phyloP scores from a whole-genome alignment of 64 coral and sea anemone genomes.

The Stylophora pistillata region DNA sequence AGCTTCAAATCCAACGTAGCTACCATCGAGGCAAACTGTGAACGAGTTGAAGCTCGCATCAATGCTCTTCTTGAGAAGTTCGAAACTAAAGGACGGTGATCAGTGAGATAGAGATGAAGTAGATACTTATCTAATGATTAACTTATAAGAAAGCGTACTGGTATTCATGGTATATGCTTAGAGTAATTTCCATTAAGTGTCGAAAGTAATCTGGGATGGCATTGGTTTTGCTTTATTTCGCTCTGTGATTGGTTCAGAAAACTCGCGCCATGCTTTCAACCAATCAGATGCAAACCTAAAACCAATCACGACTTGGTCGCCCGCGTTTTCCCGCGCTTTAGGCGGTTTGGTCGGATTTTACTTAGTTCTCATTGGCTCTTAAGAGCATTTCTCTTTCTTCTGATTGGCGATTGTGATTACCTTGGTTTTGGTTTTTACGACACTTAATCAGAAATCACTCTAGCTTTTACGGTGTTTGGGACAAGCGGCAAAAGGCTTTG shows the following conservation, averaged over 20 bases:
- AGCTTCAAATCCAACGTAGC: conserved; percentile 67
- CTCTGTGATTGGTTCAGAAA: too few species aligned
- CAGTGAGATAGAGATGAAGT: neutral
- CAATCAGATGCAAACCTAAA: too few species aligned
- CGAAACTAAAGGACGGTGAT: conserved; percentile 39
- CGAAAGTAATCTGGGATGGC: neutral
- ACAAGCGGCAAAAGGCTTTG: too few species aligned
- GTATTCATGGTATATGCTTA: neutral
- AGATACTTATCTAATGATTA: neutral
- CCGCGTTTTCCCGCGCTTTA: too few species aligned
- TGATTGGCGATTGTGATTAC: neutral
- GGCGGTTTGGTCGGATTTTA: too few species aligned
- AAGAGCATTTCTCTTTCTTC: neutral
- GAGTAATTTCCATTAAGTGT: neutral
- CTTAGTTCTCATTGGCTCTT: too few species aligned
- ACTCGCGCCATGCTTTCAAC: too few species aligned
- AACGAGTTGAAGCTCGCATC: conserved; percentile 56
- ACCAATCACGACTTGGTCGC: too few species aligned
- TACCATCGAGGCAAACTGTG: conserved; percentile 71
- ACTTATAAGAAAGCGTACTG: neutral
- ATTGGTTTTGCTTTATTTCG: too few species aligned
- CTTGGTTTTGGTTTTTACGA: too few species aligned
- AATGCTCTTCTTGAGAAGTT: conserved; percentile 56
- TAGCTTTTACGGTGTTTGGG: too few species aligned
- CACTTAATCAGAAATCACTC: too few species aligned